A percentile compares a stretch with the other conserved stretches of the same genome.
phyloP scores from a whole-genome alignment of 2,113 vertebrate genomes.

The Phyllostomus hastatus region DNA sequence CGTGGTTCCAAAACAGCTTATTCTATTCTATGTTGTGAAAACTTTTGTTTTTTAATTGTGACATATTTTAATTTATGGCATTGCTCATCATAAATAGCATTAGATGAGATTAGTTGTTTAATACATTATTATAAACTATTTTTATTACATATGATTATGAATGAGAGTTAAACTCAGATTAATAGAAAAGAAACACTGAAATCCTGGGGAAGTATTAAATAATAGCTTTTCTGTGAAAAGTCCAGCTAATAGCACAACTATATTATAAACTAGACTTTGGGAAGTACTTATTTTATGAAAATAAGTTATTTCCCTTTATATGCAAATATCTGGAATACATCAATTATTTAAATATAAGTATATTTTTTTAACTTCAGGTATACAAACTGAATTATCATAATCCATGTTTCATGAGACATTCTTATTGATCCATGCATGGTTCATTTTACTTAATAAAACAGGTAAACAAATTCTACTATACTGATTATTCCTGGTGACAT shows the following conservation, averaged over 20 bases:
- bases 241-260: background rate
- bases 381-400: background rate
- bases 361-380: background rate
- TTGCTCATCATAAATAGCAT: background rate
- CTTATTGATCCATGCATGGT: background rate
- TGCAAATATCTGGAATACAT: background rate
- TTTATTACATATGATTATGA: background rate
- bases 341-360: slow-evolving; percentile 1
- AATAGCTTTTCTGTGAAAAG: background rate
- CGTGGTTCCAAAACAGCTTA: background rate
- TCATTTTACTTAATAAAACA: background rate
- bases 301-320: background rate
- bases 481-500: background rate
- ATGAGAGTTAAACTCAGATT: background rate
- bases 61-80: background rate
- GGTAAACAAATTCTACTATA: background rate
- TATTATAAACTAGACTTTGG: background rate
- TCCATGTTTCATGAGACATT: background rate
- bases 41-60: background rate
- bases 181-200: background rate
- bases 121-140: background rate
- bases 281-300: background rate
- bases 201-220: background rate
- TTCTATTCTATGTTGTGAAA: background rate
- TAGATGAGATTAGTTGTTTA: background rate